Evolutionary conservation across 1,140 invertebrate species (phyloP), one percentile per base, ranked within the genome.

Genomic region (Carcinoscorpius rotundicauda): DNA sequence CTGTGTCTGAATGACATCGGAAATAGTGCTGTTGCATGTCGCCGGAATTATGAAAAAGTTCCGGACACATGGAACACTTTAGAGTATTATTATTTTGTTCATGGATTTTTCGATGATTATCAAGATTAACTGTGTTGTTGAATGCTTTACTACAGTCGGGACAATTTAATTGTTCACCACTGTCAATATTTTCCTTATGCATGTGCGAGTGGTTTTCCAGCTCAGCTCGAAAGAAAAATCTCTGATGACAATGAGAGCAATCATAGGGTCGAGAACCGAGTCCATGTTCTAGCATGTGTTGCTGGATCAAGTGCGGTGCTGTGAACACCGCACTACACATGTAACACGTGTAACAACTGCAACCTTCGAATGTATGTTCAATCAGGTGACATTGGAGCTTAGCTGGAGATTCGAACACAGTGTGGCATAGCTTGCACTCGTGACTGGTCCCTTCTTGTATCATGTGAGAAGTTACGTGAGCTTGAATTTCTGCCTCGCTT

Each of bases 171-270:
- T 6, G 6, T 55, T 55, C 53, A 51, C 58, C 0, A 60, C 60
- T 50, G 57, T 51, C 5, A 49, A 60, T 50, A 64, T 61, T 10
- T 51, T 64, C 58, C 4, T 10, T 5, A 53, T 68, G 67, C 9
- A 4, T 51, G 51, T 63, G 58, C 4, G 58, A 50, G 74, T 96
- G 93, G 73, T 96, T 92, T 69, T 94, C 89, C 3, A 95, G 75
- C 75, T 97, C 92, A 0, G 90, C 86, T 60, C 88, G 83, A 78
- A 96, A 96, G 79, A 93, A 95, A 78, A 95, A 97, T 69, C 87
- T 89, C 61, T 89, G 81, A 6, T 84, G 84, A 72, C 93, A 96
- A 48, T 85, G 76, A 4, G 80, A 81, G 74, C 93, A 97, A 72
- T 90, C 87, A 73, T 93, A 95, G 0, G 89, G 88, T 55, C 87